These are phyloP conservation scores for Mystacornis crossleyi DNA, from an alignment of 2,113 vertebrate species.

Conservation along the genomic window DNA sequence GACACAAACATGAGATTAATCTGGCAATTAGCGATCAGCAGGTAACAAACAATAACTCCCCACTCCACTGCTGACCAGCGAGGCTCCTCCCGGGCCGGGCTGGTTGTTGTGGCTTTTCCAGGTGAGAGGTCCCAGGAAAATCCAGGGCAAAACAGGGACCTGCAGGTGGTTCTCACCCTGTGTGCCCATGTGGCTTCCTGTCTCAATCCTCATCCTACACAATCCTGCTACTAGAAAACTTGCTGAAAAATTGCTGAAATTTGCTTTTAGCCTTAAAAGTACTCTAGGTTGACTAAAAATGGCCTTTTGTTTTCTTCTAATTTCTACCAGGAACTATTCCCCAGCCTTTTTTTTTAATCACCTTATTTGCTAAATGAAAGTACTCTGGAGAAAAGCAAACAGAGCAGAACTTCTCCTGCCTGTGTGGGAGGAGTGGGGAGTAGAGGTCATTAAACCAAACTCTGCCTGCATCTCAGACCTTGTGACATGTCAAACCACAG, in stretches of 20 bases:
- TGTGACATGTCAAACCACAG: neutral
- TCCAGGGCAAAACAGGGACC: neutral
- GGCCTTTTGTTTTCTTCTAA: neutral
- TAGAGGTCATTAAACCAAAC: neutral
- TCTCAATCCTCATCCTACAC: neutral
- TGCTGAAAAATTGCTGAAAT: neutral
- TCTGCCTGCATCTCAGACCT: neutral
- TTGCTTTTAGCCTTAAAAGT: neutral
- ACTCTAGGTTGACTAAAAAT: neutral
- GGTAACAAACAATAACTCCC: neutral
- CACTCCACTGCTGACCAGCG: accelerated
- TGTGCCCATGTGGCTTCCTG: accelerated
- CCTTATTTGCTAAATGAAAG: neutral
- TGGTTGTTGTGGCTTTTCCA: accelerated
- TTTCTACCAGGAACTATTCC: neutral
- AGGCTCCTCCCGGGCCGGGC: neutral
- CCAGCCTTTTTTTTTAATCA: neutral
- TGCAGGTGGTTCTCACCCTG: neutral
- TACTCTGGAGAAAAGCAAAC: neutral
- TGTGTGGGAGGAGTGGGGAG: neutral
- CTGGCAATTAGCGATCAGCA: constrained; percentile 29
- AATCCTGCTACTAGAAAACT: neutral
- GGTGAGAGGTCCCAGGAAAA: neutral
- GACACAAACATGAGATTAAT: neutral
- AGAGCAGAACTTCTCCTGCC: neutral